Conservation (phyloP, 1,140 invertebrate species). For the Homalodisca vitripennis region DNA sequence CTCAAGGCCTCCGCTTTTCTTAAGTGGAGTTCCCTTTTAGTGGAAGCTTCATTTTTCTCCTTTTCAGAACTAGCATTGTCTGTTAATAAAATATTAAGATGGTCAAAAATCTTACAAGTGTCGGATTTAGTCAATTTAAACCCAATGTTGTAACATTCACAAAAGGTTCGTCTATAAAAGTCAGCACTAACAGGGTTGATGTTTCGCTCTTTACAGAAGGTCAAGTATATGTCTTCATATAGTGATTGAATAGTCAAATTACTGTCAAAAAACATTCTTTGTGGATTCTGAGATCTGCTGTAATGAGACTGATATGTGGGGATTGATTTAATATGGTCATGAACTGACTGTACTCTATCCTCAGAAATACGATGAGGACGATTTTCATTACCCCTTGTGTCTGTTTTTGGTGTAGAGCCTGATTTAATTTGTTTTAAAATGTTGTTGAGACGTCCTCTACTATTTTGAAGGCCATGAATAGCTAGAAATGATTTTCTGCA, state of each 20-base stretch:
- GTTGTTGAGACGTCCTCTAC: conserved; percentile 2
- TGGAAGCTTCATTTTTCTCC: conserved; percentile 16
- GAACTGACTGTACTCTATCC: too few relatives aligned
- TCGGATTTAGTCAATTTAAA: conserved; percentile 31
- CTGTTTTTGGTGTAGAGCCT: background rate
- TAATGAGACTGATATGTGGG: too few relatives aligned
- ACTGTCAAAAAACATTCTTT: conserved; percentile 25
- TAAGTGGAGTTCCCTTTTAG: conserved; percentile 23
- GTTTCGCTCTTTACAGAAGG: conserved; percentile 3
- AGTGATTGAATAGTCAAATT: conserved; percentile 18
- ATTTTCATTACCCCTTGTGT: conserved; percentile 14
- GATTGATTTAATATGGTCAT: too few relatives aligned
- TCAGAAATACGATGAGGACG: too few relatives aligned
- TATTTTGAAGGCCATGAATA: conserved; percentile 27
- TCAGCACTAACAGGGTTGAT: background rate
- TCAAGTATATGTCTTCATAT: background rate
- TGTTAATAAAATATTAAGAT: conserved; percentile 11
- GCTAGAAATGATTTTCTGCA: conserved; percentile 25
- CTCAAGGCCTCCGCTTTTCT: conserved; percentile 20
- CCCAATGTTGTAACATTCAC: conserved; percentile 31
- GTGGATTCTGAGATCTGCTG: conserved; percentile 4
- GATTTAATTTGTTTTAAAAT: conserved; percentile 2
- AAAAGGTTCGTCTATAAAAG: conserved; percentile 31
- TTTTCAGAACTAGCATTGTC: background rate
- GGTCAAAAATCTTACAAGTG: conserved; percentile 34